Base-by-base conservation (phyloP, 1,140 invertebrate species). In the Tenebrio molitor region DNA sequence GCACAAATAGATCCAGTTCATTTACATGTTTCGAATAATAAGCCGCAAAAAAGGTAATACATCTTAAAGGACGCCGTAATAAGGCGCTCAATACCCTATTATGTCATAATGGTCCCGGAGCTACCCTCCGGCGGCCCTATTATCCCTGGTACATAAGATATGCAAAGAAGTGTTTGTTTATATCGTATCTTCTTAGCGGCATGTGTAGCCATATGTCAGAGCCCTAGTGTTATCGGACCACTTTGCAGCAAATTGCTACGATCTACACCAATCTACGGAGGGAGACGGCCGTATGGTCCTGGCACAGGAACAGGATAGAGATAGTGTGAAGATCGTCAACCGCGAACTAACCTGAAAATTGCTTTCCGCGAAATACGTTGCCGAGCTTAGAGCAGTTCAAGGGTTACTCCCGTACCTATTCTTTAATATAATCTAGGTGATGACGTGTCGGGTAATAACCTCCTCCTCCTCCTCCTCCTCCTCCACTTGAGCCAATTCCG, bases 161-260 rank as follows among this genome's bases (percentile, higher is more conserved):
- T 80, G 77, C 78, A 80, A 80, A 80, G 78, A 80, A 74, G 67
- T 78, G 78, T 80, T 80, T 80, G 78, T 80, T 80, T 80, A 80
- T 80, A 80, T 76, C 77, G 77, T 74, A 76, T 79, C 77, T 78
- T 78, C 68, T 74, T 73, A 77, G 75, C 74, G 75, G 77, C 78
- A 78, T 80, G 74, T 80, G 78, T 80, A 80, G 73, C 78, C 78
- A 80, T 80, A 78, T 80, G 78, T 80, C 78, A 78, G 74, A 66
- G 73, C 69, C 71, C 76, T 70, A 64, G 76, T 71, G 77, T 80
- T 80, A 80, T 80, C 78, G 76, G 77, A 77, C 74, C 78, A 79
- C 76, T 79, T 79, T 79, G 74, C 74, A 74, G 74, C 75, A 80
- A 78, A 80, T 80, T 80, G 78, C 78, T 71, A 76, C 77, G 72